Conservation (phyloP, 2,113 vertebrate species). For the Saguinus midas region DNA sequence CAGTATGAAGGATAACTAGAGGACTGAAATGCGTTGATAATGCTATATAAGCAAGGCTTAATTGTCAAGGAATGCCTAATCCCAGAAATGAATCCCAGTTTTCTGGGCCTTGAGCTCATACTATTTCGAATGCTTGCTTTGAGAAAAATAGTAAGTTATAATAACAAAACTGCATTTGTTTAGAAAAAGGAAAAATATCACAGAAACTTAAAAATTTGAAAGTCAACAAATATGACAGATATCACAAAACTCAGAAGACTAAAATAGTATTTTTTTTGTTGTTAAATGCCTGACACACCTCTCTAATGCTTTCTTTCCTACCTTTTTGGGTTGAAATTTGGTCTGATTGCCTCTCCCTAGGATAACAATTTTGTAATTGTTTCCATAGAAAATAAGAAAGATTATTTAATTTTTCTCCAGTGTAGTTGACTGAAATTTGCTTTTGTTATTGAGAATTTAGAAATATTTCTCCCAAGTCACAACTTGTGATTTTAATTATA, state of each 20-base stretch:
- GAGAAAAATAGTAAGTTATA: background rate
- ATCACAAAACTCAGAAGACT: background rate
- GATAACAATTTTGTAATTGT: background rate
- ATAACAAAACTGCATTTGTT: constrained; percentile 6
- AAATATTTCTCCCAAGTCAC: background rate
- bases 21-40: background rate
- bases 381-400: background rate
- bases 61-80: background rate
- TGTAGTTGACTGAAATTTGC: background rate
- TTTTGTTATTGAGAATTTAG: background rate
- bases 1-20: background rate
- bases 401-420: background rate
- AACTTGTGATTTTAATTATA: background rate
- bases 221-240: background rate
- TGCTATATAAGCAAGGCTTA: background rate
- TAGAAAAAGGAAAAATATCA: background rate
- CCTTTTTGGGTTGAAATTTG: background rate
- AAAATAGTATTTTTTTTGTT: background rate
- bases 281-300: background rate
- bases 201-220: background rate
- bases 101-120: background rate
- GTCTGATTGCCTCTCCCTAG: background rate
- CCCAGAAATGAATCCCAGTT: background rate
- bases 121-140: background rate
- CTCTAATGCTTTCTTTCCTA: background rate